Evolutionary conservation across 2,888 invertebrate genomes (phyloP).

Genomic region (Hylaea fasciaria): DNA sequence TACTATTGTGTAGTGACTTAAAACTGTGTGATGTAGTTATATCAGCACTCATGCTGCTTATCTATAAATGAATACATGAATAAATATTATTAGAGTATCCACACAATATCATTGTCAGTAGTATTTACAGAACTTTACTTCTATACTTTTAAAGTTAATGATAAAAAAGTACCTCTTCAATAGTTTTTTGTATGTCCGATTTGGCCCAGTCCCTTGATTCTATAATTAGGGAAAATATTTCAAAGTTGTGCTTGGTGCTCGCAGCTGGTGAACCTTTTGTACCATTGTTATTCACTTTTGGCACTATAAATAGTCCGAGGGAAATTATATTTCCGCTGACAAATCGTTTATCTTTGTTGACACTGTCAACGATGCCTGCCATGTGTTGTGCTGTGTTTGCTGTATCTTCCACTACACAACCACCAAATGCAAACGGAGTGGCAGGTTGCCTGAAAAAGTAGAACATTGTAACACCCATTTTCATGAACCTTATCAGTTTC

Average conservation of each 20-base stretch:
- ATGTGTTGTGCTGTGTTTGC: conserved; percentile 55
- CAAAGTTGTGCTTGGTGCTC: conserved; percentile 59
- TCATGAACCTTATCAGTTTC: neutral
- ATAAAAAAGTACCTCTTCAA: conserved; percentile 64
- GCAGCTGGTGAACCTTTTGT: conserved; percentile 8
- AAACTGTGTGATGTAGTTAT: no score
- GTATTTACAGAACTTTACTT: no score
- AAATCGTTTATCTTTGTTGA: conserved; percentile 58
- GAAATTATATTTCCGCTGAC: conserved; percentile 70
- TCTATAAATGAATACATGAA: no score
- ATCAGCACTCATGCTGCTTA: no score
- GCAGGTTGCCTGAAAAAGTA: conserved; percentile 70
- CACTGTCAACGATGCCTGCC: conserved; percentile 55
- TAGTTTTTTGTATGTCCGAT: conserved; percentile 62
- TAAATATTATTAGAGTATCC: no score
- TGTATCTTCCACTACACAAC: conserved; percentile 76
- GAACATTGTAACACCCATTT: no score
- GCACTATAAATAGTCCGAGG: conserved; percentile 70
- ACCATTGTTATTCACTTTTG: conserved; percentile 48
- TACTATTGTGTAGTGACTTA: no score
- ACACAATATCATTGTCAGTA: no score
- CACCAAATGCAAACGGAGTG: conserved; percentile 75
- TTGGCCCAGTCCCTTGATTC: conserved; percentile 70
- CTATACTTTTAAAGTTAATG: neutral
- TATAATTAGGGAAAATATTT: conserved; percentile 72